phyloP scores from a whole-genome alignment of 2,888 invertebrate species.

The Dinocampus coccinellae region DNA sequence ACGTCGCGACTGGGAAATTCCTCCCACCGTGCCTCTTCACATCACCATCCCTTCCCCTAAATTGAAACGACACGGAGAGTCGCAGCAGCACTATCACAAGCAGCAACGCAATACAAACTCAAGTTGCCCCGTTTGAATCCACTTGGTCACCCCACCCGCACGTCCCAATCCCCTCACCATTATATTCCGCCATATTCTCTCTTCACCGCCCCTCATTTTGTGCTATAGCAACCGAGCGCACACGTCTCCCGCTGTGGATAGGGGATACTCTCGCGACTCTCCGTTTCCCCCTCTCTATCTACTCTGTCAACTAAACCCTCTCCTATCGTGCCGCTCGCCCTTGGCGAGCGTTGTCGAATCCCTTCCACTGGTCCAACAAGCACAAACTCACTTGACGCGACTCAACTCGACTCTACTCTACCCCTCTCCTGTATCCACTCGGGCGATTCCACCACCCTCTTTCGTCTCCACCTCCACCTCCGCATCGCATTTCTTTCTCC shows the following conservation, averaged over 20 bases:
- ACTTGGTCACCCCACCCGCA: not conserved
- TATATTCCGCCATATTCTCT: constrained; percentile 1
- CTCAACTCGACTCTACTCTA: constrained; percentile 25
- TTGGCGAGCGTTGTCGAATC: constrained; percentile 45
- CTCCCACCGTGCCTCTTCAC: constrained; percentile 35
- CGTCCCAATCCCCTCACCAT: not conserved
- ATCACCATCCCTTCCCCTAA: constrained; percentile 48
- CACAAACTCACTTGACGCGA: constrained; percentile 53
- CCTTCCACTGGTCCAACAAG: constrained; percentile 52
- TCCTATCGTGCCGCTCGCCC: constrained; percentile 11
- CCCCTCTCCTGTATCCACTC: constrained; percentile 36
- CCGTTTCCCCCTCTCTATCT: constrained; percentile 28
- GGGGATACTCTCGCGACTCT: constrained; percentile 44
- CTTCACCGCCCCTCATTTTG: not conserved
- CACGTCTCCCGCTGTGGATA: constrained; percentile 38
- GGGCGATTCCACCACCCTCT: constrained; percentile 40
- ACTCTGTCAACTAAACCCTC: not conserved
- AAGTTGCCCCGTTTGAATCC: not conserved
- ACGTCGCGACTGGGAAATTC: constrained; percentile 38
- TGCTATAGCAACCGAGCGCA: constrained; percentile 49
- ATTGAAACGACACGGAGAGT: constrained; percentile 64
- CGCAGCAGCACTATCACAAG: constrained; percentile 31
- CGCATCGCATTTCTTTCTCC: constrained; percentile 38
- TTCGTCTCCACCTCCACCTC: constrained; percentile 44
- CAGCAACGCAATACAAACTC: constrained; percentile 38